Percentiles rank a stretch among this genome's conserved stretches.
These are phyloP conservation scores for Gymnorhina tibicen DNA, from an alignment of 2,113 vertebrate genomes.

Conservation along the genomic window DNA sequence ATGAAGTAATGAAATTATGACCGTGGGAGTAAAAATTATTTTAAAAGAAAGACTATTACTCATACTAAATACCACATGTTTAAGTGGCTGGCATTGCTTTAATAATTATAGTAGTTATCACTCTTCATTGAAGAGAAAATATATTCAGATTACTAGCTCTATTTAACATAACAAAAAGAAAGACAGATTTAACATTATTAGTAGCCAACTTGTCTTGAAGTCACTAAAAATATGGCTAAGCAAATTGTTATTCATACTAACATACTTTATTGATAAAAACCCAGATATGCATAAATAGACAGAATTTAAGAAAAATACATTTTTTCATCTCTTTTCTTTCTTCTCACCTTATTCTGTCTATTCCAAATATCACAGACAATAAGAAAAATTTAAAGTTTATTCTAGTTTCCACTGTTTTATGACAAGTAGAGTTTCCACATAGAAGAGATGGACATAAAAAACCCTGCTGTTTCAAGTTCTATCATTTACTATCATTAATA, in stretches of 20 bases:
- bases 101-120: constrained; percentile 62
- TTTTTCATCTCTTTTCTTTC: not conserved
- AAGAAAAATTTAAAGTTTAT: not conserved
- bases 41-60: constrained; percentile 48
- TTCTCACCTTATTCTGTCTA: not conserved
- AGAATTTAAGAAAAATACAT: not conserved
- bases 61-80: constrained; percentile 20
- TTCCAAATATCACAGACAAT: not conserved
- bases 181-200: not conserved
- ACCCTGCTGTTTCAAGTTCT: not conserved
- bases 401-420: not conserved
- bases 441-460: not conserved
- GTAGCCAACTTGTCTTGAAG: not conserved
- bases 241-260: not conserved
- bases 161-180: not conserved
- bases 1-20: constrained; percentile 50
- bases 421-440: not conserved
- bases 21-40: constrained; percentile 41
- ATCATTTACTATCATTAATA: not conserved
- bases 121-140: constrained; percentile 29
- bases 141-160: constrained; percentile 35
- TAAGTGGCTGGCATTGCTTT: constrained; percentile 38
- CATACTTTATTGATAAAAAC: not conserved
- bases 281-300: not conserved
- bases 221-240: not conserved